A percentile compares a stretch with the other conserved stretches of the same genome.
Conservation (phyloP, 2,113 vertebrate species). For the Tylochromis polylepis region DNA sequence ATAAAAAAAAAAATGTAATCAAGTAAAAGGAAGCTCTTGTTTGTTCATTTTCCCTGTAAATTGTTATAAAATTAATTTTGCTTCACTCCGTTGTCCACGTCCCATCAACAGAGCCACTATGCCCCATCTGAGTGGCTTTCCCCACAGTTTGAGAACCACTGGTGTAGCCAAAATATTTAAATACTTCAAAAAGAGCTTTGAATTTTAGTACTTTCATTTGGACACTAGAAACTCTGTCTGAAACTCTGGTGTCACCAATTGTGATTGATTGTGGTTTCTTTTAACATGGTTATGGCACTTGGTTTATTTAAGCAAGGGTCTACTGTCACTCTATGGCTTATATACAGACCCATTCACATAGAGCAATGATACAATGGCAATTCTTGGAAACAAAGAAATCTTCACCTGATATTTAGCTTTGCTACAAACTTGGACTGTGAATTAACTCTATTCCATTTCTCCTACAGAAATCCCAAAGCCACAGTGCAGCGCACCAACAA, state of each 20-base stretch:
- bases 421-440: background rate
- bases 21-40: background rate
- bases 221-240: background rate
- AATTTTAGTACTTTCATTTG: background rate
- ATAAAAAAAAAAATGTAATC: background rate
- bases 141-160: background rate
- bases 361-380: background rate
- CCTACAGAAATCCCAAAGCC: constrained; percentile 86
- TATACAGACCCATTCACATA: background rate
- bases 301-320: background rate
- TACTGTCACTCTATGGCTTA: background rate
- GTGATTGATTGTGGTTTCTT: background rate
- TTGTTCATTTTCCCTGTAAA: background rate
- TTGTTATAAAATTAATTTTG: background rate
- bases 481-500: constrained; percentile 91
- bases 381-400: background rate
- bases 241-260: background rate
- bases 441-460: background rate
- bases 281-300: background rate
- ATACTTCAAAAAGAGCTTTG: background rate
- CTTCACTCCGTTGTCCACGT: background rate
- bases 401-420: background rate
- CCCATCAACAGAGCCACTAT: background rate
- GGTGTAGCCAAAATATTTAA: background rate
- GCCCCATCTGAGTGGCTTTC: background rate